Percentiles rank a stretch among this genome's conserved stretches.
Evolutionary conservation across 2,113 vertebrate species (phyloP).

Genomic region (Neofelis nebulosa): DNA sequence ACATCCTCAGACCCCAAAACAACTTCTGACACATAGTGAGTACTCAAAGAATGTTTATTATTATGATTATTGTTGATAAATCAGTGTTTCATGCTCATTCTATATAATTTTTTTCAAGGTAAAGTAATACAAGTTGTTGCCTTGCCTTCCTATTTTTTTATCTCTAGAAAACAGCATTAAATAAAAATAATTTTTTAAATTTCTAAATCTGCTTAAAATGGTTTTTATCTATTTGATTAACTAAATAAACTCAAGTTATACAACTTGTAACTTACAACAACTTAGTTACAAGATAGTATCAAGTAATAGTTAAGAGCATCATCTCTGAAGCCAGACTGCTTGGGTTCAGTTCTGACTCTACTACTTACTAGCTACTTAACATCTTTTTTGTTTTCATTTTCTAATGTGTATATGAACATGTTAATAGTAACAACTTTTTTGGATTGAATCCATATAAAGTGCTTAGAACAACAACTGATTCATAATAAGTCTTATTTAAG

Average conservation of each 20-base stretch:
- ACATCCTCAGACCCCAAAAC: neutral
- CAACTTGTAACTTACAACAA: no score
- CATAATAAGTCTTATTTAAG: neutral
- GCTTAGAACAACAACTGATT: neutral
- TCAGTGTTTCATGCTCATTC: neutral
- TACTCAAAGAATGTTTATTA: conserved; percentile 26
- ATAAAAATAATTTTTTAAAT: neutral
- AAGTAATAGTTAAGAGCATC: neutral
- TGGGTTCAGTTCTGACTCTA: neutral
- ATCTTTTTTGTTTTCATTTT: conserved; percentile 4
- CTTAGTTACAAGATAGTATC: neutral
- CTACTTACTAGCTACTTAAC: conserved; percentile 1
- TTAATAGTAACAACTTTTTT: neutral
- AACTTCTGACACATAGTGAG: conserved; percentile 18
- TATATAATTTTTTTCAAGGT: conserved; percentile 28
- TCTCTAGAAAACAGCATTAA: conserved; percentile 12
- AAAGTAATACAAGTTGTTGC: neutral
- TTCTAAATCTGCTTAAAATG: conserved; percentile 32
- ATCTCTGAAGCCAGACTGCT: neutral
- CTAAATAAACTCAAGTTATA: neutral
- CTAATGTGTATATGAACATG: neutral
- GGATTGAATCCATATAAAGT: neutral
- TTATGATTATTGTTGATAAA: neutral
- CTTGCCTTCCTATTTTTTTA: conserved; percentile 39
- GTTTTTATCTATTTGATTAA: neutral